Base-by-base conservation (phyloP, 2,113 vertebrate genomes). In the Triplophysa dalaica region DNA sequence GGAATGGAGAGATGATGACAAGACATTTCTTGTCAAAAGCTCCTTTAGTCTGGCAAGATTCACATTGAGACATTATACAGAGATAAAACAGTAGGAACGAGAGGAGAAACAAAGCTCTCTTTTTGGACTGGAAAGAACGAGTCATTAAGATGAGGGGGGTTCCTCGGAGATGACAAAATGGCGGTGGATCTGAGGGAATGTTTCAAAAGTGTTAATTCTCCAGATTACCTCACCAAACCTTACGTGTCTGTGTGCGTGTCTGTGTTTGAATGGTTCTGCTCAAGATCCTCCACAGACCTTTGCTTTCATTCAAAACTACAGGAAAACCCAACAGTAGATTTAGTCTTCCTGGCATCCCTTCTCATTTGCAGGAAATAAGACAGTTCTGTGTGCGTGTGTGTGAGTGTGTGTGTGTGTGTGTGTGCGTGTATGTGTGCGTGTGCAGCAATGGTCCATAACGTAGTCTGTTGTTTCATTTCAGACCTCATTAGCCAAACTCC, bases 101-200 rank as follows among this genome's bases (percentile, higher is more conserved):
- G 83, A 85, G 43, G 0, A 73, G 85, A 88, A 90, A 92, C 88
- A 91, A 90, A 91, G 90, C 79, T 63, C 72, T 84, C 89, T 87
- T 88, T 89, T 87, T 86, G 79, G 85, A 85, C 77, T 82, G 84
- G 86, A 88, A 85, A 84, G 81, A 81, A 83, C 84, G 79, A 90
- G 87, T 87, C 66, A 81, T 84, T 81, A 80, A 67, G 91, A 91
- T 89, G 86, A 90, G 86, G 89, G 90, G 89, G 85, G 86, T 91
- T 91, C 89, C 90, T 90, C 81, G 85, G 58, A 90, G 85, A 88
- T 90, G 90, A 90, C 89, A 91, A 86, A 21, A 50, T 89, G 75
- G 84, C 78, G 80, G 82, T 83, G 83, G 88, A 91, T 90, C 87
- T 89, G 80, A 90, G 84, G 70, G 60, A 69, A 3, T 3, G 45